phyloP scores from a whole-genome alignment of 2,113 vertebrate genomes.

The Chlamydotis undulata region DNA sequence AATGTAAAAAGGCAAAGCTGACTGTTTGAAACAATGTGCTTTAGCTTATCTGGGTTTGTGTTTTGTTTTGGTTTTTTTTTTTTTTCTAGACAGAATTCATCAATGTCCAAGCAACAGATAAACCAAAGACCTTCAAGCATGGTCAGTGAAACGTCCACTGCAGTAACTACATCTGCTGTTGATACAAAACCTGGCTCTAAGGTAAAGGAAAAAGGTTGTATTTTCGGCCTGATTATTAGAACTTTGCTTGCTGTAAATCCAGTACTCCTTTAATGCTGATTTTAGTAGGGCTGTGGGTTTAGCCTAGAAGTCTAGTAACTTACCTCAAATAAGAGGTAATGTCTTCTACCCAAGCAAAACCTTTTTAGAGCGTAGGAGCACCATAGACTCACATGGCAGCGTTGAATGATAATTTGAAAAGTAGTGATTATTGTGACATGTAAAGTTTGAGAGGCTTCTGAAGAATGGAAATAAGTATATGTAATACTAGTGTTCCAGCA shows the following conservation, averaged over 20 bases:
- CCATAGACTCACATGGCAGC: neutral
- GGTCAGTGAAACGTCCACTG: conserved; percentile 89
- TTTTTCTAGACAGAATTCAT: conserved; percentile 81
- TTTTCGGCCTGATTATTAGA: neutral
- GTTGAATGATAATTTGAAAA: neutral
- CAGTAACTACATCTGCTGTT: conserved; percentile 82
- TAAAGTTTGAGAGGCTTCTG: neutral
- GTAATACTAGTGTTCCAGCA: neutral
- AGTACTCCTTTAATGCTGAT: neutral
- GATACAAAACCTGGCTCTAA: conserved; percentile 82
- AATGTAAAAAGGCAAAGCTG: neutral
- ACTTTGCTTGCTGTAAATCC: neutral
- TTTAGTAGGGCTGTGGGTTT: neutral
- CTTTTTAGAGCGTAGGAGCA: neutral
- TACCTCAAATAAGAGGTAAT: neutral
- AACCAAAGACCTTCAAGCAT: conserved; percentile 91
- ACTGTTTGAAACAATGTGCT: neutral
- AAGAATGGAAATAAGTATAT: neutral
- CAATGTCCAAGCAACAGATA: conserved; percentile 88
- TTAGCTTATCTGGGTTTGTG: neutral
- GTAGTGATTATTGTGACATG: neutral
- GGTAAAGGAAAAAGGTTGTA: conserved; percentile 71
- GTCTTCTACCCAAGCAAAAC: neutral
- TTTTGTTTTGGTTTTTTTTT: neutral
- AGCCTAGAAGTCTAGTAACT: neutral